phyloP scores from a whole-genome alignment of 2,888 invertebrate species.

The Erebia aethiops region DNA sequence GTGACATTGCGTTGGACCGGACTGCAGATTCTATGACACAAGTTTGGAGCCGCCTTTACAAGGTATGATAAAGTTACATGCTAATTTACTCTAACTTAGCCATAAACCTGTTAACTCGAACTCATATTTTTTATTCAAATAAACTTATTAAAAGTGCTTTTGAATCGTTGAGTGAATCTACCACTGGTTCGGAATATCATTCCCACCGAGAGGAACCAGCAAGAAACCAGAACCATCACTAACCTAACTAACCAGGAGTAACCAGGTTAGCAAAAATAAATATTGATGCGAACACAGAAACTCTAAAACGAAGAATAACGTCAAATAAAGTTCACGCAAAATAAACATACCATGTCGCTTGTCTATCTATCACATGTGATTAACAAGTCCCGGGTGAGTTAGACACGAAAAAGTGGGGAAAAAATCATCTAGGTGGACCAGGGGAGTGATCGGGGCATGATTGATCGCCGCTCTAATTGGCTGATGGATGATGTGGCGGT shows the following conservation, averaged over 20 bases:
- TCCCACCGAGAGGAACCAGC: too few relatives aligned
- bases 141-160: too few relatives aligned
- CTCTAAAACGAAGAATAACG: background rate
- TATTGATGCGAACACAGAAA: background rate
- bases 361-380: constrained; percentile 59
- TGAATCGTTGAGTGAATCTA: too few relatives aligned
- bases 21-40: background rate
- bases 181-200: too few relatives aligned
- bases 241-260: too few relatives aligned
- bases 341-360: constrained; percentile 31
- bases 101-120: too few relatives aligned
- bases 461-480: constrained; percentile 90
- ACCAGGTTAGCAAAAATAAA: background rate
- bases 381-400: constrained; percentile 71
- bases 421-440: constrained; percentile 71
- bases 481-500: constrained; percentile 85
- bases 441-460: constrained; percentile 84
- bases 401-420: constrained; percentile 64
- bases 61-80: too few relatives aligned
- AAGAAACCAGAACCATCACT: too few relatives aligned
- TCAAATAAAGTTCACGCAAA: constrained; percentile 20
- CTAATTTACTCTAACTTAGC: too few relatives aligned
- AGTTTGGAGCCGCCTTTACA: too few relatives aligned
- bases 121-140: too few relatives aligned
- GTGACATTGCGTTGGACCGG: background rate